Conservation (phyloP, 2,113 vertebrate genomes). For the Siniperca chuatsi region DNA sequence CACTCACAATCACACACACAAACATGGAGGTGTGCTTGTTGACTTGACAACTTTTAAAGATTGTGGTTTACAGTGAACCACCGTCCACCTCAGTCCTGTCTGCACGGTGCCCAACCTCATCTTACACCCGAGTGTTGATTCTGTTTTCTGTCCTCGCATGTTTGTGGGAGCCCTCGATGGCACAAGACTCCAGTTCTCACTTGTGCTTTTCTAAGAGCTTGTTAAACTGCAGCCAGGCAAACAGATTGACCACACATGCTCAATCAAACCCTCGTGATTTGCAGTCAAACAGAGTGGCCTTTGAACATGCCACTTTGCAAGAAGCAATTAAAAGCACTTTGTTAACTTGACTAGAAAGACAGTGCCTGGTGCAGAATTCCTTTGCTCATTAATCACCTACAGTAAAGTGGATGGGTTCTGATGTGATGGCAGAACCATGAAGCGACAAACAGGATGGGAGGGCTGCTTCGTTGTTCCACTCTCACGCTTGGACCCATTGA, state of each 20-base stretch:
- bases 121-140: constrained; percentile 12
- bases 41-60: constrained; percentile 35
- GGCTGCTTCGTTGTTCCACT: constrained; percentile 17
- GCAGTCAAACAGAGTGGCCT: constrained; percentile 11
- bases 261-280: constrained; percentile 31
- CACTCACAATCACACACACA: constrained; percentile 24
- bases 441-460: constrained; percentile 2
- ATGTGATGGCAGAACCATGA: constrained; percentile 8
- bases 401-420: constrained; percentile 8
- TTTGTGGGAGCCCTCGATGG: neutral
- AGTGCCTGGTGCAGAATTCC: neutral
- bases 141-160: constrained; percentile 11
- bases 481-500: constrained; percentile 29
- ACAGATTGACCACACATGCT: constrained; percentile 25
- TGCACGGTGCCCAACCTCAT: neutral
- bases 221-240: constrained; percentile 44
- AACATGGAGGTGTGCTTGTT: constrained; percentile 33
- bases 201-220: constrained; percentile 39
- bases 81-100: constrained; percentile 14
- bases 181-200: constrained; percentile 15
- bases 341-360: neutral
- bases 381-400: constrained; percentile 11
- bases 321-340: constrained; percentile 10
- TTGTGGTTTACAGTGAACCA: constrained; percentile 13
- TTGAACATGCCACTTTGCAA: constrained; percentile 12